Evolutionary conservation across 2,113 vertebrate species (phyloP).

Genomic region (Cyprinodon variegatus): DNA sequence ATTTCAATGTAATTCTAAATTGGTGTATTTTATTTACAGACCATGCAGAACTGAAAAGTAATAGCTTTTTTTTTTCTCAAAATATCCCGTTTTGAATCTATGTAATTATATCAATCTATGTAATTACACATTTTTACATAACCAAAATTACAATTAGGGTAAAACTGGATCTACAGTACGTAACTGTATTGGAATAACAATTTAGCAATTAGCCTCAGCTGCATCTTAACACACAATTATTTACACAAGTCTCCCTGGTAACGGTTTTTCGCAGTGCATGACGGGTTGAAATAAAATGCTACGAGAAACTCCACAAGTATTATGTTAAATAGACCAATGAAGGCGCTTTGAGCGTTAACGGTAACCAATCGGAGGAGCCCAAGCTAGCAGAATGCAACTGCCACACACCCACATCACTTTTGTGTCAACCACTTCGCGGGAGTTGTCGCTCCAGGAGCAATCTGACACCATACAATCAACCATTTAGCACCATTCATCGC

Average conservation of each 20-base stretch:
- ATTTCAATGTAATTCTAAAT: no score
- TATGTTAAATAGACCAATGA: conserved; percentile 59
- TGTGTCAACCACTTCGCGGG: conserved; percentile 76
- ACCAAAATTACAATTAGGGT: background rate
- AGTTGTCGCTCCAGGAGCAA: conserved; percentile 62
- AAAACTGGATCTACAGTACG: background rate
- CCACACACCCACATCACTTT: conserved; percentile 78
- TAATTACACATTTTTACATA: background rate
- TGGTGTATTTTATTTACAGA: background rate
- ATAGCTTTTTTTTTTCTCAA: background rate
- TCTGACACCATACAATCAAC: conserved; percentile 4
- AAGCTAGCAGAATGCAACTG: conserved; percentile 48
- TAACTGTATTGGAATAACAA: background rate
- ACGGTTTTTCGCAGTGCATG: conserved; percentile 70
- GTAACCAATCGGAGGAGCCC: conserved; percentile 60
- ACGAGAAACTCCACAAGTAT: conserved; percentile 66
- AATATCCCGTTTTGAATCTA: background rate
- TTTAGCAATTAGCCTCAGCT: background rate
- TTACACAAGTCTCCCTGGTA: conserved; percentile 56
- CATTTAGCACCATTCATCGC: conserved; percentile 28
- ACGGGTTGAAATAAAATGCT: conserved; percentile 82
- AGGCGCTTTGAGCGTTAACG: background rate
- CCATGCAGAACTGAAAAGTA: background rate
- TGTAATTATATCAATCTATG: background rate
- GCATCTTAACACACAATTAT: background rate